Evolutionary conservation across 2,888 invertebrate genomes (phyloP).

Genomic region (Papilio protenor): DNA sequence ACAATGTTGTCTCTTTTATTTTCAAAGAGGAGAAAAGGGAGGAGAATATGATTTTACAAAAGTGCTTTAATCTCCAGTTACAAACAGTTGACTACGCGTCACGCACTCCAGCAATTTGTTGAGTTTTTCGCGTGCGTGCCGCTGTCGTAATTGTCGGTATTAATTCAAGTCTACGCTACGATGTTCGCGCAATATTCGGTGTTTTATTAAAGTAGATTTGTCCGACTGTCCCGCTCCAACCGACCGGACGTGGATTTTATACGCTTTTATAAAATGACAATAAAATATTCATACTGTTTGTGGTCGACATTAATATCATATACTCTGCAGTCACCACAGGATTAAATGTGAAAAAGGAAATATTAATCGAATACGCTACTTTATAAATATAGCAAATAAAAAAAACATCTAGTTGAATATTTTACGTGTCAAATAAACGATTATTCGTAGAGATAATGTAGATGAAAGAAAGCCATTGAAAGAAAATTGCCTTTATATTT

Average conservation of each 20-base stretch:
- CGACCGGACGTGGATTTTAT: neutral
- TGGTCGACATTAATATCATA: conserved; percentile 18
- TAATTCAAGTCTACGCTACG: conserved; percentile 71
- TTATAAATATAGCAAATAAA: neutral
- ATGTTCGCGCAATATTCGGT: conserved; percentile 67
- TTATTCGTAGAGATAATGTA: neutral
- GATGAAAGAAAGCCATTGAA: neutral
- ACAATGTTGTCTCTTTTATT: neutral
- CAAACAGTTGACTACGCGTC: conserved; percentile 51
- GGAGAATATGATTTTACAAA: neutral
- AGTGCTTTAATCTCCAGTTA: neutral
- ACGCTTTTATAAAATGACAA: conserved; percentile 14
- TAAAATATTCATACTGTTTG: conserved; percentile 17
- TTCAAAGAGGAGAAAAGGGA: neutral
- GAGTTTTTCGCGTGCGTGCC: conserved; percentile 74
- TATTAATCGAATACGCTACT: neutral
- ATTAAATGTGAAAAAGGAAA: neutral
- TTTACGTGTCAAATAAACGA: neutral
- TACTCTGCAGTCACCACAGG: conserved; percentile 11
- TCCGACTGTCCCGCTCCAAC: conserved; percentile 49
- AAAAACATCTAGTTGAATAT: neutral
- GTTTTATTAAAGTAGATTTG: conserved; percentile 55
- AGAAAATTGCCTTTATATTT: neutral
- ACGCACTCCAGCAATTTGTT: conserved; percentile 79
- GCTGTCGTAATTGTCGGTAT: conserved; percentile 77